Conservation (phyloP, 2,888 invertebrate species). For the Eremobia ochroleuca region DNA sequence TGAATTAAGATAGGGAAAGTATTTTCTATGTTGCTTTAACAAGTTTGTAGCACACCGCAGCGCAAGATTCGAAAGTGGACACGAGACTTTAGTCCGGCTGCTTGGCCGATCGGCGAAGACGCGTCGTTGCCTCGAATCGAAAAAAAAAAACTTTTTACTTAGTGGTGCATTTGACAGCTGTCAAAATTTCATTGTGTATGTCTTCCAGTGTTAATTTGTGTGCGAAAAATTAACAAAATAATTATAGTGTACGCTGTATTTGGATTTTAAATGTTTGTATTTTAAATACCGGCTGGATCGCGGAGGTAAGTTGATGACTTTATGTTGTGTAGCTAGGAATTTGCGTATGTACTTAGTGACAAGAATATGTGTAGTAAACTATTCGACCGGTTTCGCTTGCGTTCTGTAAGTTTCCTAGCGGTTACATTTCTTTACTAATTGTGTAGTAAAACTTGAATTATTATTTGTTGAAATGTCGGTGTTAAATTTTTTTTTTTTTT, state of each 20-base stretch:
- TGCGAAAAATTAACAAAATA: conserved; percentile 35
- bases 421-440: background rate
- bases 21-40: background rate
- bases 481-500: background rate
- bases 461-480: background rate
- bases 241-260: conserved; percentile 13
- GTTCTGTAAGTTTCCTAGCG: conserved; percentile 13
- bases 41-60: conserved; percentile 54
- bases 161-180: conserved; percentile 73
- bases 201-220: conserved; percentile 44
- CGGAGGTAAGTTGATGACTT: conserved; percentile 52
- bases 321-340: conserved; percentile 32
- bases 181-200: conserved; percentile 72
- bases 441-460: background rate
- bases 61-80: conserved; percentile 84
- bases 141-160: conserved; percentile 64
- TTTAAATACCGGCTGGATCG: conserved; percentile 4
- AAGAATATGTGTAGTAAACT: conserved; percentile 17
- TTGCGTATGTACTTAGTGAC: conserved; percentile 45
- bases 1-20: conserved; percentile 53
- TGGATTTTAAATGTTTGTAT: conserved; percentile 40
- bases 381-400: conserved; percentile 48
- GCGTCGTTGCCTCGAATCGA: conserved; percentile 64
- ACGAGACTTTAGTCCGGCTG: conserved; percentile 76
- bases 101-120: conserved; percentile 71